Base-by-base conservation (phyloP, 1,140 invertebrate genomes). In the Aphelinus certus region DNA sequence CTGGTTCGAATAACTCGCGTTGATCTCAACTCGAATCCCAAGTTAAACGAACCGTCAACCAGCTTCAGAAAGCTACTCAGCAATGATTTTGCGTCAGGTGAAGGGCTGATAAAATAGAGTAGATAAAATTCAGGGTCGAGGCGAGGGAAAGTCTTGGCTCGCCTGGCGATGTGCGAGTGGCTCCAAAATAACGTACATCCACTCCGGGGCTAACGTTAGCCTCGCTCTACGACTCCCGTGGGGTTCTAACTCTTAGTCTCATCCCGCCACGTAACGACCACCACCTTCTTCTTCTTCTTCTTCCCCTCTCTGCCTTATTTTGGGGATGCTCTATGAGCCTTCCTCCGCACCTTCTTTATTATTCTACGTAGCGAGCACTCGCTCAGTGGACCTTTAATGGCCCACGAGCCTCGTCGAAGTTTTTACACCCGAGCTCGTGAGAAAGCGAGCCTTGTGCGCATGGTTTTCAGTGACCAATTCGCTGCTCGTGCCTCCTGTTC, bases 191-290 rank as follows among this genome's bases (percentile, higher is more conserved):
- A 76, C 64, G 81, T 78, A 81, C 80, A 80, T 79, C 80, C 79
- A 81, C 77, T 83, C 83, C 83, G 76, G 75, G 83, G 84, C 83
- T 84, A 80, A 81, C 81, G 82, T 85, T 85, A 83, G 79, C 80
- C 73, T 62, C 78, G 75, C 79, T 60, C 7, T 79, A 86, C 81
- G 82, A 77, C 83, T 84, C 85, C 83, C 82, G 51, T 46, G 85
- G 81, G 85, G 84, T 69, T 77, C 77, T 76, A 84, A 85, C 85
- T 84, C 84, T 85, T 82, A 79, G 83, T 81, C 83, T 85, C 84
- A 82, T 85, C 81, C 79, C 79, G 79, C 77, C 82, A 80, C 83
- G 80, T 82, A 85, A 85, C 84, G 80, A 85, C 81, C 77, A 67
- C 76, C 72, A 73, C 55, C 73, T 71, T 45, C 48, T 76, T 74